Evolutionary conservation across 2,797 vertebrate genomes (phyloP).

Genomic region (Oceanodroma leucorhoa): DNA sequence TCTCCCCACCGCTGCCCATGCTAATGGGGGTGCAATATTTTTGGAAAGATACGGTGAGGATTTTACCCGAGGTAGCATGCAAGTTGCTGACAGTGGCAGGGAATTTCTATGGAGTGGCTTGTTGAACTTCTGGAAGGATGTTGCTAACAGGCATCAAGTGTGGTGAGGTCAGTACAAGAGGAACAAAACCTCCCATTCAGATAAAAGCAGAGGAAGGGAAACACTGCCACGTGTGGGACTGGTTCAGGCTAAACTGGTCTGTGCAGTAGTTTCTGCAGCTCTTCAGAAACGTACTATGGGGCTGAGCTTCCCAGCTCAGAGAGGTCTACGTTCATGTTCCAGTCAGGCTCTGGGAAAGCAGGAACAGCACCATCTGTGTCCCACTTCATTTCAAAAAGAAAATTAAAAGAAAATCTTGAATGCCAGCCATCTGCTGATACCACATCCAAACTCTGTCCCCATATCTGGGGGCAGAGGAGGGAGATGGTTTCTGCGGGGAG

Average conservation of each 20-base stretch:
- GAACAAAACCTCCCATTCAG: slow-evolving; percentile 9
- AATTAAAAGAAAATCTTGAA: not conserved
- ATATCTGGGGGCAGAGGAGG: not conserved
- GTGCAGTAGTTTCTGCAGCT: not conserved
- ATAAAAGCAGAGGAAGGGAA: not conserved
- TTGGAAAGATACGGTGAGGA: not conserved
- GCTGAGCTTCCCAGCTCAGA: not conserved
- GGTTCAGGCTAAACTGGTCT: not conserved
- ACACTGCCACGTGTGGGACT: not conserved
- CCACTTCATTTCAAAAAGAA: slow-evolving; percentile 23
- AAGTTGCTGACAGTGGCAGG: not conserved
- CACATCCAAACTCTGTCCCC: not conserved
- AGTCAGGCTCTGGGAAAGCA: not conserved
- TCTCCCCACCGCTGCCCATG: not conserved
- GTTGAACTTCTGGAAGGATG: not conserved
- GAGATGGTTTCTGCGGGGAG: not conserved
- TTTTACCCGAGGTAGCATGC: not conserved
- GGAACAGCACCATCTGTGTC: slow-evolving; percentile 29
- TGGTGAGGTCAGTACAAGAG: not conserved
- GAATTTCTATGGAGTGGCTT: not conserved
- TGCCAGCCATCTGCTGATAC: slow-evolving; percentile 2
- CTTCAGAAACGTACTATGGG: not conserved
- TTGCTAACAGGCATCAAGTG: not conserved
- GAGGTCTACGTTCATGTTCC: not conserved
- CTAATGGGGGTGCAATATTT: not conserved